Conservation (phyloP, 2,888 invertebrate genomes). For the Eupithecia insigniata region DNA sequence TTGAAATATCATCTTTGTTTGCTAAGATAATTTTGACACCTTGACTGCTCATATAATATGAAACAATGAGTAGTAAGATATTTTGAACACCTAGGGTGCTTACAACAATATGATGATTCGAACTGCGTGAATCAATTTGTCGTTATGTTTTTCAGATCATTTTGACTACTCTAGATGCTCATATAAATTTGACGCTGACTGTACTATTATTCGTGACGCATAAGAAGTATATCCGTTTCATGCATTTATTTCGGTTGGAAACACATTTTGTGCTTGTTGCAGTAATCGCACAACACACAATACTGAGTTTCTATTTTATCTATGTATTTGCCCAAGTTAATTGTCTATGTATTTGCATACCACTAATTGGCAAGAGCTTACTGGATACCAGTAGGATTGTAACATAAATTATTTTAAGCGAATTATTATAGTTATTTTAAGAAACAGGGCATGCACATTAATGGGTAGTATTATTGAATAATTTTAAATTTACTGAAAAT, state of each 20-base stretch:
- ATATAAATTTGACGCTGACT: neutral
- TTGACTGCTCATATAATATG: too few relatives aligned
- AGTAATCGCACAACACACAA: neutral
- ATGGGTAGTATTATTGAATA: neutral
- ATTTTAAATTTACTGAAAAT: neutral
- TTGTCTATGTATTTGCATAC: neutral
- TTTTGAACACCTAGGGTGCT: too few relatives aligned
- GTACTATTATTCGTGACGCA: neutral
- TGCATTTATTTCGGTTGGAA: neutral
- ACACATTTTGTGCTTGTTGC: neutral
- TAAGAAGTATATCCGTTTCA: neutral
- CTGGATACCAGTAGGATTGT: neutral
- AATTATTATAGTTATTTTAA: slow-evolving; percentile 8
- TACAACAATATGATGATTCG: too few relatives aligned
- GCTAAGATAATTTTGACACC: too few relatives aligned
- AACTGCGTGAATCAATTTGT: too few relatives aligned
- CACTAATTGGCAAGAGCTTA: neutral
- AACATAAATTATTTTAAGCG: slow-evolving; percentile 7
- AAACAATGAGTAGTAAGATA: too few relatives aligned
- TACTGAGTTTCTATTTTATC: neutral
- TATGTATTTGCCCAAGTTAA: neutral
- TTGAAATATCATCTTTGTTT: too few relatives aligned
- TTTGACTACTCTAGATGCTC: too few relatives aligned
- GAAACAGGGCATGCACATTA: slow-evolving; percentile 25
- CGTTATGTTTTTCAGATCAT: too few relatives aligned